These are phyloP conservation scores for Gasteruption jaculator DNA, from an alignment of 2,888 invertebrate genomes.

Conservation along the genomic window DNA sequence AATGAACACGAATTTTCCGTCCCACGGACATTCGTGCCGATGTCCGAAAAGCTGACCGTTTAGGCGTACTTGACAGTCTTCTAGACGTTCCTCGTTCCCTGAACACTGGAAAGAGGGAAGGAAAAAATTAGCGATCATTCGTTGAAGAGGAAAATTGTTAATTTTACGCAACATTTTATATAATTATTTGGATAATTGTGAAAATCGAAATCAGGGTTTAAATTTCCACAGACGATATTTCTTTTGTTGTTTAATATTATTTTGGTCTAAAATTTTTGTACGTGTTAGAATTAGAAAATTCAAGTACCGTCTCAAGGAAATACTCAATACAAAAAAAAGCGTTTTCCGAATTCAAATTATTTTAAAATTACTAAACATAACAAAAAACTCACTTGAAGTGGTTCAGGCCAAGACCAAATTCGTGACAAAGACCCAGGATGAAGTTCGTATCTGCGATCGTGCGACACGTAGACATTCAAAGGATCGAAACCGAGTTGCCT, in stretches of 20 bases:
- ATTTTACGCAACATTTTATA: too few relatives aligned
- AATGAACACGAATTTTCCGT: conserved; percentile 88
- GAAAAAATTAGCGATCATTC: too few relatives aligned
- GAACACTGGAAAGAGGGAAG: conserved; percentile 55
- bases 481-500: conserved; percentile 86
- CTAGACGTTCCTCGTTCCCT: conserved; percentile 71
- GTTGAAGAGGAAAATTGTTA: not conserved
- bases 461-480: conserved; percentile 82
- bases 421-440: conserved; percentile 83
- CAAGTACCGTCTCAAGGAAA: too few relatives aligned
- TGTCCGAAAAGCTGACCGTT: conserved; percentile 88
- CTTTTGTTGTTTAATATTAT: not conserved
- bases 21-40: conserved; percentile 82
- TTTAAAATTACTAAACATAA: too few relatives aligned
- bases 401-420: conserved; percentile 94
- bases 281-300: not conserved
- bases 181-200: too few relatives aligned
- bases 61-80: conserved; percentile 81
- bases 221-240: not conserved
- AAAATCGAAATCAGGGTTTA: not conserved
- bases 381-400: conserved; percentile 68
- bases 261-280: conserved; percentile 4
- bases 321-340: not conserved
- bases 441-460: conserved; percentile 80
- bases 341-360: not conserved